Conservation (phyloP, 1,140 invertebrate species). For the Ericerus pela region DNA sequence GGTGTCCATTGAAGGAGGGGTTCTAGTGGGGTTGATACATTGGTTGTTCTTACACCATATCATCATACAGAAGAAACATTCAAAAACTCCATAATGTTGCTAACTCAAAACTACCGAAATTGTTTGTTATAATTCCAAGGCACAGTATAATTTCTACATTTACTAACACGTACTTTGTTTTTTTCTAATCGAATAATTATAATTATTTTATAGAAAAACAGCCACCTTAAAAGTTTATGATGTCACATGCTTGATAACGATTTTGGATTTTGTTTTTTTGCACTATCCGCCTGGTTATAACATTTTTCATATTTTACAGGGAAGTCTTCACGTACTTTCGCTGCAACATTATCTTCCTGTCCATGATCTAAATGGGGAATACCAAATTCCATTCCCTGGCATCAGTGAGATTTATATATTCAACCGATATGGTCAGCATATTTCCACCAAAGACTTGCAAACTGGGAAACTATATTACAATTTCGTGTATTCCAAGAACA, state of each 20-base stretch:
- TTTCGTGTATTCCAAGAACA: constrained; percentile 92
- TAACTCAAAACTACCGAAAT: no score
- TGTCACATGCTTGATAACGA: not conserved
- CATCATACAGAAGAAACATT: no score
- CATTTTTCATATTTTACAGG: constrained; percentile 29
- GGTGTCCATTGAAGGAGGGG: no score
- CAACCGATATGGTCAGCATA: constrained; percentile 86
- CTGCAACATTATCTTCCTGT: constrained; percentile 77
- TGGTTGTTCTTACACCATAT: no score
- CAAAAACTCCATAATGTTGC: no score
- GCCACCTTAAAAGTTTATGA: not conserved
- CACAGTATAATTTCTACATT: no score
- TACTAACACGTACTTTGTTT: no score
- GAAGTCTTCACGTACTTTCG: constrained; percentile 70
- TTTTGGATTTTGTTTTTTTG: not conserved
- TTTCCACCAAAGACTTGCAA: constrained; percentile 79
- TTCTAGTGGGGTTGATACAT: no score
- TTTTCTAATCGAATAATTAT: no score
- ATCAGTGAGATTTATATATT: constrained; percentile 90
- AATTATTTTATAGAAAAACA: no score
- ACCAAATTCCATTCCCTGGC: constrained; percentile 78
- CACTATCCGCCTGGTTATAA: not conserved
- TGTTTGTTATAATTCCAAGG: no score
- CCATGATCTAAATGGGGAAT: constrained; percentile 78
- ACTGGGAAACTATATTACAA: constrained; percentile 84